phyloP scores from a whole-genome alignment of 1,140 invertebrate genomes.

The Stenopsyche tienmushanensis region DNA sequence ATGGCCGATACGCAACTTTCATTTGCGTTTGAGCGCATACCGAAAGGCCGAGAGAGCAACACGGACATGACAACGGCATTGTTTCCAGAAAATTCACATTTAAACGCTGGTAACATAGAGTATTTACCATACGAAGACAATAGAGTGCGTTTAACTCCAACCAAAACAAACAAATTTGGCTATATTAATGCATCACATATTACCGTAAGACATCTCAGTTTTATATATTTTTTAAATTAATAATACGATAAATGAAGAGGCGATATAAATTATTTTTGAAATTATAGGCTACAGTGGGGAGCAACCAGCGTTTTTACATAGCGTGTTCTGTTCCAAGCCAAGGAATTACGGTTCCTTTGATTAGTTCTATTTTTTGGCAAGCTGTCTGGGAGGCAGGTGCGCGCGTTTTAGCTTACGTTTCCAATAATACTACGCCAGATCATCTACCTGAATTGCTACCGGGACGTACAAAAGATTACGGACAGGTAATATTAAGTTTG shows the following conservation, averaged over 20 bases:
- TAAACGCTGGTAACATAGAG: conserved; percentile 67
- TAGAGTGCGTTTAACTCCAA: conserved; percentile 72
- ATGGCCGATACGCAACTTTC: conserved; percentile 78
- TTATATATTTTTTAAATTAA: conserved; percentile 25
- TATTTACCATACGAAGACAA: conserved; percentile 86
- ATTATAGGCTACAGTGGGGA: conserved; percentile 68
- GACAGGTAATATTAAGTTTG: conserved; percentile 49
- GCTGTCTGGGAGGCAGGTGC: conserved; percentile 85
- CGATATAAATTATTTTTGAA: neutral
- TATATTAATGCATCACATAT: conserved; percentile 91
- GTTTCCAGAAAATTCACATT: conserved; percentile 62
- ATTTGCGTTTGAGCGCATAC: conserved; percentile 85
- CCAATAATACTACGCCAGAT: conserved; percentile 42
- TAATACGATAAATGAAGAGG: neutral
- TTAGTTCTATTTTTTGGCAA: conserved; percentile 85
- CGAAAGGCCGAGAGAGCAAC: conserved; percentile 66
- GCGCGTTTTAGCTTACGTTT: conserved; percentile 68
- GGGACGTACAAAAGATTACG: conserved; percentile 50
- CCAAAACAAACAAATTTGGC: conserved; percentile 77
- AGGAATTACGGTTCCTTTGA: conserved; percentile 71
- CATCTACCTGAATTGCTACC: conserved; percentile 46
- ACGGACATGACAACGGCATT: conserved; percentile 68
- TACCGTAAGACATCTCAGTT: conserved; percentile 49
- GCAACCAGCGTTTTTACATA: conserved; percentile 79
- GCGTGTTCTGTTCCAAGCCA: conserved; percentile 29